Conservation (phyloP, 1,140 invertebrate species). For the Ruditapes philippinarum region DNA sequence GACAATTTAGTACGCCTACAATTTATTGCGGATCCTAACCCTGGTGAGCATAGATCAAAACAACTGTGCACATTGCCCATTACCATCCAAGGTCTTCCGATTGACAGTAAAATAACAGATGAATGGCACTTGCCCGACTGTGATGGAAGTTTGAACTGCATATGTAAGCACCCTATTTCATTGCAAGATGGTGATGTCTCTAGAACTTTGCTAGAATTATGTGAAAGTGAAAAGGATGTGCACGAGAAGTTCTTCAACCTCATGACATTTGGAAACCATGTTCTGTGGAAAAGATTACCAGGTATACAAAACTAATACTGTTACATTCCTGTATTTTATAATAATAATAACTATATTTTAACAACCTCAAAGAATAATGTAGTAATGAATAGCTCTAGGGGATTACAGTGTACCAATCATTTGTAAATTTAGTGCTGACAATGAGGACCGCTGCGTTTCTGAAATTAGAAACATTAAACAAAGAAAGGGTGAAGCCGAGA, state of each 20-base stretch:
- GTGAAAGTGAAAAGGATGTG: background rate
- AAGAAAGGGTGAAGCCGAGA: conserved; percentile 16
- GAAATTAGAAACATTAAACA: background rate
- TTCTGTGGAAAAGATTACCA: background rate
- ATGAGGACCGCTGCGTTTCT: too few species aligned
- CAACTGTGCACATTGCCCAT: conserved; percentile 10
- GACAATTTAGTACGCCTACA: background rate
- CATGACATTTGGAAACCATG: background rate
- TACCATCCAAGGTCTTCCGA: background rate
- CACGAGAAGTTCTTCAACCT: background rate
- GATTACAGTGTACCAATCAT: too few species aligned
- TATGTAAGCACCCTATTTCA: background rate
- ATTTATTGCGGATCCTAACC: background rate
- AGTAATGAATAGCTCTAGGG: background rate
- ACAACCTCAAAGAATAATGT: too few species aligned
- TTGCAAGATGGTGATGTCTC: background rate
- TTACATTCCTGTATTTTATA: background rate
- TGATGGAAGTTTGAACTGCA: background rate
- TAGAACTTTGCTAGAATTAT: background rate
- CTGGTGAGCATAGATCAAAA: conserved; percentile 6
- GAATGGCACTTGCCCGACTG: background rate
- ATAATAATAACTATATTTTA: too few species aligned
- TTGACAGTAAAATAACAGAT: background rate
- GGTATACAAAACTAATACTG: too few species aligned
- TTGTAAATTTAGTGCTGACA: too few species aligned